Evolutionary conservation across 2,888 invertebrate genomes (phyloP).

Genomic region (Pristionchus exspectatus): DNA sequence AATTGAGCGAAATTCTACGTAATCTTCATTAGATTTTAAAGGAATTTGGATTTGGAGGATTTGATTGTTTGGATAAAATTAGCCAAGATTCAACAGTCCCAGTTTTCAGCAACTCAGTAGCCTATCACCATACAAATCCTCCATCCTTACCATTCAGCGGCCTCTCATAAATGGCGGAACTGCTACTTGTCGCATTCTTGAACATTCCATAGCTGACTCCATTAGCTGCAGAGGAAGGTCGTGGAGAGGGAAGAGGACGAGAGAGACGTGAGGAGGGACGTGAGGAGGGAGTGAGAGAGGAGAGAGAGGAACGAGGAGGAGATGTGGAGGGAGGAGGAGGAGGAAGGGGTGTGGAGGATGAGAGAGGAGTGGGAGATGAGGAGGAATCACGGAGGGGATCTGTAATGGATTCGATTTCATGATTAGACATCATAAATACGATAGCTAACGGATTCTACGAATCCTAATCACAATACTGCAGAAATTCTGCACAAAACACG

Average conservation of each 20-base stretch:
- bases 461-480: too few species aligned
- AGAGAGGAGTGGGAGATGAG: conserved; percentile 15
- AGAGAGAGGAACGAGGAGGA: conserved; percentile 16
- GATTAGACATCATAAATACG: too few species aligned
- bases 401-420: neutral
- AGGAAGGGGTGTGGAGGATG: conserved; percentile 21
- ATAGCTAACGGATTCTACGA: too few species aligned
- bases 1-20: too few species aligned
- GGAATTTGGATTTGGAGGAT: too few species aligned
- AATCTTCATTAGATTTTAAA: neutral
- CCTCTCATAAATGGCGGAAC: conserved; percentile 3
- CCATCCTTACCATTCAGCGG: neutral
- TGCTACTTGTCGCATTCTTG: conserved; percentile 30
- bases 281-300: conserved; percentile 4
- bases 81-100: neutral
- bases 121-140: too few species aligned
- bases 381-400: conserved; percentile 41
- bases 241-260: conserved; percentile 9
- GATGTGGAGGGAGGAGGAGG: conserved; percentile 32
- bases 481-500: too few species aligned
- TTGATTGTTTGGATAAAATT: too few species aligned
- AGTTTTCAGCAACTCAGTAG: too few species aligned
- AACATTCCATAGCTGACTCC: conserved; percentile 22
- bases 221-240: conserved; percentile 36
- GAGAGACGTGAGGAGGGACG: neutral